Evolutionary conservation across 2,113 vertebrate species (phyloP), one percentile per base, ranked within the genome.

Genomic region (Amphiprion ocellaris): DNA sequence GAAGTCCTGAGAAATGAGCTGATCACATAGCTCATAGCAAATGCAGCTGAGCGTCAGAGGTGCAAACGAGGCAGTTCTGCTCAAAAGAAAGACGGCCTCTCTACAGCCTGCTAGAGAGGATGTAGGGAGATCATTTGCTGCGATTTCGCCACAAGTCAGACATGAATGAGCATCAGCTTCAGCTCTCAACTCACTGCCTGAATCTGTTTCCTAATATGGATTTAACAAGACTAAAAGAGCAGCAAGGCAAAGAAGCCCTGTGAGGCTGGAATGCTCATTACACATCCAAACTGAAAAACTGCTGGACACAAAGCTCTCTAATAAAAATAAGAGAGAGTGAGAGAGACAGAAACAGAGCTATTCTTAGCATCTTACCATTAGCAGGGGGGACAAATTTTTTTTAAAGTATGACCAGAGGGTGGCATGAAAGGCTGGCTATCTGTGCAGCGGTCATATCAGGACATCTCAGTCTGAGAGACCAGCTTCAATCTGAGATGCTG

Each of bases 251-350:
- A 52, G 26, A 66, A 66, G 56, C 62, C 56, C 80, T 59, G 23
- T 66, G 63, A 85, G 76, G 44, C 74, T 69, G 74, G 66, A 61
- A 17, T 14, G 73, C 49, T 81, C 70, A 79, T 79, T 79, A 77
- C 26, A 62, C 62, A 26, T 65, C 61, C 73, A 70, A 49, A 66
- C 59, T 19, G 28, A 77, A 75, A 76, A 37, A 69, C 15, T 17
- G 64, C 58, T 65, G 80, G 26, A 59, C 46, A 21, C 41, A 24
- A 61, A 73, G 77, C 62, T 37, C 1, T 12, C 19, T 37, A 69
- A 53, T 75, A 17, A 30, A 49, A 61, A 10, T 23, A 1, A 53
- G n/a, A 47, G 17, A 28, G 19, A 62, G 23, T 55, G 19, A 54
- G 15, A 52, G 14, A 63, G 15, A 24, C 4, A 49, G 24, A 61